phyloP scores from a whole-genome alignment of 1,140 invertebrate genomes.

The Brachionus plicatilis region DNA sequence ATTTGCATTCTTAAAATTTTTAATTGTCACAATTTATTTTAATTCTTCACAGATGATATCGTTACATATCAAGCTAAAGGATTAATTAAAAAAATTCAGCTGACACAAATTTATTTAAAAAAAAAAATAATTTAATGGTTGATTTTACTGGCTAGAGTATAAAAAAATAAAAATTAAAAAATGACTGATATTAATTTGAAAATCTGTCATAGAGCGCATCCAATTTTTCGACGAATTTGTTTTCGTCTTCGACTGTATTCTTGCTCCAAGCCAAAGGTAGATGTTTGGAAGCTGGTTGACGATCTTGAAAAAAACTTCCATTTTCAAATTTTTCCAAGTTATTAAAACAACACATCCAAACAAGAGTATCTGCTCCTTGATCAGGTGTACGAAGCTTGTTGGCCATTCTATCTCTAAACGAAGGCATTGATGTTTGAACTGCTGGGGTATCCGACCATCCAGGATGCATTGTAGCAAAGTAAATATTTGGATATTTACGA shows the following conservation, averaged over 20 bases:
- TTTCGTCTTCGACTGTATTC: conserved; percentile 44
- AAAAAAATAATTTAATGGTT: not conserved
- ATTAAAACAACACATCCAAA: conserved; percentile 56
- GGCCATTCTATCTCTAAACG: conserved; percentile 58
- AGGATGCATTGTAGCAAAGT: conserved; percentile 59
- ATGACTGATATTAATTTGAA: not conserved
- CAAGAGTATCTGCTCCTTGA: conserved; percentile 59
- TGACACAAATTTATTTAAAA: not conserved
- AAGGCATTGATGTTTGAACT: conserved; percentile 56
- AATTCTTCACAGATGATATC: not conserved
- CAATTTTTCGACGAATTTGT: conserved; percentile 45
- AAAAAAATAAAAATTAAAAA: not conserved
- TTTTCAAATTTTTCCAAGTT: conserved; percentile 46
- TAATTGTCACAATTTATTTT: not conserved
- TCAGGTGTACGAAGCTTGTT: conserved; percentile 53
- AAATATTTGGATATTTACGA: conserved; percentile 53
- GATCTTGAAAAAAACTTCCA: conserved; percentile 59
- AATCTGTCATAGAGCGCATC: conserved; percentile 45
- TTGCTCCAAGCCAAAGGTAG: conserved; percentile 51
- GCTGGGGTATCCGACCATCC: conserved; percentile 60
- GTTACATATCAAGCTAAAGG: conserved; percentile 16
- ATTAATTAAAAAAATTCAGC: not conserved
- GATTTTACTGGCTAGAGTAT: not conserved
- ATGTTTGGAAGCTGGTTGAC: conserved; percentile 47
- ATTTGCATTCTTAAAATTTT: not conserved